These are phyloP conservation scores for Heteromyza rotundicornis DNA, from an alignment of 2,888 invertebrate genomes.

Conservation along the genomic window DNA sequence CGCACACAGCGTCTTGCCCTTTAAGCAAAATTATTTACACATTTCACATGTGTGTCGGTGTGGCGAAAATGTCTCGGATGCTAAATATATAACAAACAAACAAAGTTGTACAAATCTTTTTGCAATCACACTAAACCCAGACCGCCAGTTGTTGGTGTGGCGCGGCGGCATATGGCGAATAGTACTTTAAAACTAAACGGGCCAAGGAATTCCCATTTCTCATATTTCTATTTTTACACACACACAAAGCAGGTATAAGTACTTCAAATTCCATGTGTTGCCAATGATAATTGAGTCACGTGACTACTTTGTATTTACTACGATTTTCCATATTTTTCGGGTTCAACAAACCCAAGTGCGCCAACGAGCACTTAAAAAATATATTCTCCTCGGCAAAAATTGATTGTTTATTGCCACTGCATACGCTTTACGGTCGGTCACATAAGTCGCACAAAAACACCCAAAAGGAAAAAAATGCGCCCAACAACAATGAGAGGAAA, in stretches of 20 bases:
- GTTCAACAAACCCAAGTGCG: neutral
- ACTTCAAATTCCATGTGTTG: neutral
- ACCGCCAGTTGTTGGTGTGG: no score
- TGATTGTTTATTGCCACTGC: conserved; percentile 5
- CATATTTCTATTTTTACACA: no score
- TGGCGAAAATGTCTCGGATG: neutral
- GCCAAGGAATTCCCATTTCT: no score
- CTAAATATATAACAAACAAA: neutral
- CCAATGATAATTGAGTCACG: neutral
- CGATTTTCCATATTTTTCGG: neutral
- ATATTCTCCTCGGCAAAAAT: neutral
- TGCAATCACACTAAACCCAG: neutral
- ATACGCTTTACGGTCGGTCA: neutral
- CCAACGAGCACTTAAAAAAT: neutral
- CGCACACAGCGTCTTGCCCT: no score
- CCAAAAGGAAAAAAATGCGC: no score
- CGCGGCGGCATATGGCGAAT: neutral
- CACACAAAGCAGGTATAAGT: no score
- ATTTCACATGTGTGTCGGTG: neutral
- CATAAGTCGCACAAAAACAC: neutral
- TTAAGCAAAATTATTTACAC: conserved; percentile 24
- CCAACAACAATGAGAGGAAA: no score
- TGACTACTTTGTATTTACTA: no score
- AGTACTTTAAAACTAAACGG: no score
- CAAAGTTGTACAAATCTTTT: neutral